Evolutionary conservation across 2,113 vertebrate genomes (phyloP).

Genomic region (Gavialis gangeticus): DNA sequence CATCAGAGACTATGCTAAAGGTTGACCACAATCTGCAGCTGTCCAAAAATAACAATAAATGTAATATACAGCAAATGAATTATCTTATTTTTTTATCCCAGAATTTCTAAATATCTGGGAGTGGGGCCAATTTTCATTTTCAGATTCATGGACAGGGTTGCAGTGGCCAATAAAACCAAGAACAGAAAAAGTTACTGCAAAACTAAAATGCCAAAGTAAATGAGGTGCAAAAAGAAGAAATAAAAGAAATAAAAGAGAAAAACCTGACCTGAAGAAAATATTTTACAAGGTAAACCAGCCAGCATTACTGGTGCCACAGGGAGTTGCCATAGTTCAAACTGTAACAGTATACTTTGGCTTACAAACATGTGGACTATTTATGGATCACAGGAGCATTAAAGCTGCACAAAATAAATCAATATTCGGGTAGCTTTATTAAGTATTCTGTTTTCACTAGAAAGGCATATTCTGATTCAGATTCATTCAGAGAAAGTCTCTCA

Average conservation of each 20-base stretch:
- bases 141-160: background rate
- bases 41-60: background rate
- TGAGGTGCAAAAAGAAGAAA: background rate
- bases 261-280: background rate
- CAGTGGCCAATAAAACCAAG: background rate
- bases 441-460: background rate
- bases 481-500: background rate
- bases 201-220: background rate
- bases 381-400: slow-evolving; percentile 9
- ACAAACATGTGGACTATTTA: background rate
- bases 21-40: background rate
- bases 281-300: background rate
- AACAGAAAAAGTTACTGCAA: background rate
- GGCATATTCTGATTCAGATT: background rate
- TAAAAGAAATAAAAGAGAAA: background rate
- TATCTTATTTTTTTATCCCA: background rate
- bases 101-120: background rate
- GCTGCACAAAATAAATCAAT: slow-evolving; percentile 10
- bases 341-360: slow-evolving; percentile 4
- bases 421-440: slow-evolving; percentile 12
- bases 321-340: background rate
- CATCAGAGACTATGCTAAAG: background rate
- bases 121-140: background rate
- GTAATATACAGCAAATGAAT: background rate
- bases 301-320: background rate